Base-by-base conservation (phyloP, 1,140 invertebrate genomes). In the Drosophila parabipectinata region DNA sequence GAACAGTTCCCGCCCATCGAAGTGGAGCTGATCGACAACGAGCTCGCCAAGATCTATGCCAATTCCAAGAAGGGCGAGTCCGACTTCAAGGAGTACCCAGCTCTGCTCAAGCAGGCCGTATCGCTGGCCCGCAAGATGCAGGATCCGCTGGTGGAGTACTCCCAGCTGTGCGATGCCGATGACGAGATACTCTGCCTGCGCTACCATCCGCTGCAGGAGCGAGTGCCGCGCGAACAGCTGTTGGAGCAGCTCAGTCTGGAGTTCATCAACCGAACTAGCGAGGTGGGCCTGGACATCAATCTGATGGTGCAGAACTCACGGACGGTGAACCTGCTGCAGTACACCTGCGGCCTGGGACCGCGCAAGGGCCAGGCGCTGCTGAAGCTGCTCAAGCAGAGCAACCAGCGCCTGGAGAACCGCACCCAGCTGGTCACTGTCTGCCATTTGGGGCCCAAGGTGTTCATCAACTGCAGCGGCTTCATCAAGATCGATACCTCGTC, bases 231-330 rank as follows among this genome's bases (percentile, higher is more conserved):
- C 87, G 98, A 99, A 48, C 96, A 98, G 56, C 91, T 99, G 14
- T 77, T 98, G 1, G 96, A 98, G 83, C 95, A 96, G 9, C 93
- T 99, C 1, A 96, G 97, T 68, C 89, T 97, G 15, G 98, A 99
- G 93, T 99, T 99, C 92, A 97, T 99, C 0, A 96, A 96, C 85
- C 94, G 97, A 55, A 97, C 98, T 0, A 99, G 99, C 92, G 98
- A 99, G 93, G 98, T 99, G 6, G 99, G 99, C n/a, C 98, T 99
- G 0, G 99, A 99, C 91, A 95, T 99, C 4, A 99, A 99, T 91
- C 93, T 96, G 80, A 96, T 97, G 12, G 95, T 99, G 1, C 94
- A 97, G 57, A 97, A 97, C 56, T 94, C 96, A 0, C 96, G 99
- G 72, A 97, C 97, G 1, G 94, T 96, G 0, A 96, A 98, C 90